phyloP scores from a whole-genome alignment of 2,797 vertebrate genomes.

The Acipenser ruthenus region DNA sequence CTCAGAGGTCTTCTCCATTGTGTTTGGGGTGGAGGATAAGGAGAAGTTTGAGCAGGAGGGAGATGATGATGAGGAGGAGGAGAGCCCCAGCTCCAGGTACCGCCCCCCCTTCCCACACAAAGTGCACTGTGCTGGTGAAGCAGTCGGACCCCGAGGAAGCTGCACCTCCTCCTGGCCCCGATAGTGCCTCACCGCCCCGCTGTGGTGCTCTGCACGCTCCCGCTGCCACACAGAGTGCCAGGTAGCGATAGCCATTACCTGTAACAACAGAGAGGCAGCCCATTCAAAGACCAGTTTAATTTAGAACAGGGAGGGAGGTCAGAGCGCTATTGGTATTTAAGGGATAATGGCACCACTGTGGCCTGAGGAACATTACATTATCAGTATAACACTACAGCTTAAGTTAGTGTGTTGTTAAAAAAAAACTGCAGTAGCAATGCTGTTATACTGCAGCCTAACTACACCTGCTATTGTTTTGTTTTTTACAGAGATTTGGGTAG shows the following conservation, averaged over 20 bases:
- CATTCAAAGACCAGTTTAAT: too few species aligned
- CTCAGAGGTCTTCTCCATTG: constrained; percentile 36
- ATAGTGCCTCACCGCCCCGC: constrained; percentile 73
- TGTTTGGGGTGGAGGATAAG: constrained; percentile 8
- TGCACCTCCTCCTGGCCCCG: constrained; percentile 23
- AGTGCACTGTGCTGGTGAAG: constrained; percentile 57
- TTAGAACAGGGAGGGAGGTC: too few species aligned
- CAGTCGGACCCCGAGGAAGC: constrained; percentile 67
- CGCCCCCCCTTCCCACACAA: constrained; percentile 53
- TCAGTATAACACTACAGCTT: too few species aligned
- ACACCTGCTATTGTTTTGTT: too few species aligned
- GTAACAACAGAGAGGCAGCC: neutral
- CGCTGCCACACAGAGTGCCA: constrained; percentile 81
- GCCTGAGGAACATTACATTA: too few species aligned
- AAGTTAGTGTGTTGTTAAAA: too few species aligned
- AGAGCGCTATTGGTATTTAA: too few species aligned
- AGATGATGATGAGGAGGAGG: constrained; percentile 40
- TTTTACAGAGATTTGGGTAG: too few species aligned
- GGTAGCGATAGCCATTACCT: constrained; percentile 91
- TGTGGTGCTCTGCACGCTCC: constrained; percentile 74
- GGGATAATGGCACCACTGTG: too few species aligned
- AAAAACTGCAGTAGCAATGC: too few species aligned
- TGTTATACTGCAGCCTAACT: too few species aligned
- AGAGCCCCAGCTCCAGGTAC: constrained; percentile 40
- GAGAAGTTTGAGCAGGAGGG: constrained; percentile 33